These are phyloP conservation scores for Microchrysa polita DNA, from an alignment of 2,888 invertebrate genomes.

Conservation along the genomic window DNA sequence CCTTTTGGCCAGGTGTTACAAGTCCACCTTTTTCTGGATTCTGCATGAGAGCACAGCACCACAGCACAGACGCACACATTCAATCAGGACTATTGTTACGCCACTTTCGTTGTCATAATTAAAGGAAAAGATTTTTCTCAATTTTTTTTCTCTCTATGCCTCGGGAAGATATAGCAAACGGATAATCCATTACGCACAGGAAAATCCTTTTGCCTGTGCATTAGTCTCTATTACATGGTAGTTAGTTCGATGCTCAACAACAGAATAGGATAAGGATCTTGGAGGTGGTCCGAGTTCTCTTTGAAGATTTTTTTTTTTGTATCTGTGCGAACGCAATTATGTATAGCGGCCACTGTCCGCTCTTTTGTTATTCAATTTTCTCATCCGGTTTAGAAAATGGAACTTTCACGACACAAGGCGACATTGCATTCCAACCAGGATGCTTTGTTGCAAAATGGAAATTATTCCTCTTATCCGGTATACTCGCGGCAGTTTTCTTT, in stretches of 20 bases:
- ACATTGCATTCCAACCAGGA: constrained; percentile 19
- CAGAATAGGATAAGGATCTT: constrained; percentile 35
- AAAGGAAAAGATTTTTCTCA: constrained; percentile 18
- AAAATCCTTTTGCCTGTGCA: constrained; percentile 25
- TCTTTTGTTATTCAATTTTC: constrained; percentile 30
- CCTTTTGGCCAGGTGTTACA: constrained; percentile 38
- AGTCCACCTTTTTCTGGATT: constrained; percentile 28
- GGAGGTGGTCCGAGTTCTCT: constrained; percentile 33
- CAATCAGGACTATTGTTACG: constrained; percentile 32
- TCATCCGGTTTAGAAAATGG: constrained; percentile 15
- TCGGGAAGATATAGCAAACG: background rate
- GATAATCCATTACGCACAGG: constrained; percentile 23
- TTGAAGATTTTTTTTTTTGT: background rate
- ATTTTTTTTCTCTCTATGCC: too few species aligned
- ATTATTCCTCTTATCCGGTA: constrained; percentile 42
- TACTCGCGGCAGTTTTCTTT: background rate
- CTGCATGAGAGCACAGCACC: constrained; percentile 1
- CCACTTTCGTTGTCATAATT: constrained; percentile 38
- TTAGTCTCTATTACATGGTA: background rate
- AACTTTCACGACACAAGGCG: constrained; percentile 20
- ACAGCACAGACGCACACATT: too few species aligned
- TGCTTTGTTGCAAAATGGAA: constrained; percentile 31
- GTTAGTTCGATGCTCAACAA: background rate
- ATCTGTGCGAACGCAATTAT: too few species aligned
- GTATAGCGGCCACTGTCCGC: background rate